phyloP scores from a whole-genome alignment of 23 tunicate species.

The Styela plicata region DNA sequence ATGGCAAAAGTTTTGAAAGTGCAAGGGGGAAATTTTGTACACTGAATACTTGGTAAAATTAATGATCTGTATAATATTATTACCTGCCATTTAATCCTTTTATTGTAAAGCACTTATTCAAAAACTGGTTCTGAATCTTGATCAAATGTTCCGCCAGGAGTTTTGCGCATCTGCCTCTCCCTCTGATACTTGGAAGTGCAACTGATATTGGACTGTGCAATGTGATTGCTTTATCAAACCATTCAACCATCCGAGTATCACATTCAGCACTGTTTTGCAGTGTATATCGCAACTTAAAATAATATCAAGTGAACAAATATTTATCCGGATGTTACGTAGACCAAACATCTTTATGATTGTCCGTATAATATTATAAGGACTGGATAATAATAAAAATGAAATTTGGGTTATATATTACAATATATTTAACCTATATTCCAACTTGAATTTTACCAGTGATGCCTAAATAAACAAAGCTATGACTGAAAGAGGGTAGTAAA shows the following conservation, averaged over 20 bases:
- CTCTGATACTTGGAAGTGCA: slow-evolving; percentile 43
- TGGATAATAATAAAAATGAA: no score
- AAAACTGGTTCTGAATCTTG: slow-evolving; percentile 34
- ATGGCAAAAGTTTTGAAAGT: no score
- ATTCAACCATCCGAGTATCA: not conserved
- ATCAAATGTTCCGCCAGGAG: slow-evolving; percentile 25
- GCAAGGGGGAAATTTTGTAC: no score
- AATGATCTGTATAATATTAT: not conserved
- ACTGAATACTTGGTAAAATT: not conserved
- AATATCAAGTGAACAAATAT: no score
- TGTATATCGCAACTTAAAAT: not conserved
- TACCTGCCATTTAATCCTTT: not conserved
- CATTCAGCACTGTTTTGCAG: not conserved
- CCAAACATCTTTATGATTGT: no score
- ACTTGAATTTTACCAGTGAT: no score
- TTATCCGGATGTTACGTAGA: no score
- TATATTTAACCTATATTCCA: no score
- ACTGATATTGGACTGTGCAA: slow-evolving; percentile 41
- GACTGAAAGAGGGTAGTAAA: no score
- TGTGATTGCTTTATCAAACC: slow-evolving; percentile 9
- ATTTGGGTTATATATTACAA: no score
- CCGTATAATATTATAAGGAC: no score
- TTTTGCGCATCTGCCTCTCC: slow-evolving; percentile 39
- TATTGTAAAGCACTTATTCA: slow-evolving; percentile 18
- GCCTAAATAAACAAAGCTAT: no score